phyloP scores from a whole-genome alignment of 2,888 invertebrate species.

The Pycnomerus fuliginosus region DNA sequence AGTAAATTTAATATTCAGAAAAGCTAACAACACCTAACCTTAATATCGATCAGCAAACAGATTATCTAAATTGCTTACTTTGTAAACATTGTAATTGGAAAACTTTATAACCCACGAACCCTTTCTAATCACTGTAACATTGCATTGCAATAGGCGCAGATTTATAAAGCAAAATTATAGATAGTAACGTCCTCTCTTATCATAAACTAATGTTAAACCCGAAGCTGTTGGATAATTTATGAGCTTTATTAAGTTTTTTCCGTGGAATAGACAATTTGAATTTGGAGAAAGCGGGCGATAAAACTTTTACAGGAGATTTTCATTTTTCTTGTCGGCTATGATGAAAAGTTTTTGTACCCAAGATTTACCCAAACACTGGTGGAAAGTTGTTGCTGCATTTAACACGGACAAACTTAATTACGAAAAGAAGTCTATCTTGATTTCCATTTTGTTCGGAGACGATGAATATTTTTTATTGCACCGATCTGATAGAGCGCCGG shows the following conservation, averaged over 20 bases:
- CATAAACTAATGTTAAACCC: slow-evolving; percentile 11
- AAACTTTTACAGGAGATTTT: slow-evolving; percentile 10
- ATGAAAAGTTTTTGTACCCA: slow-evolving; percentile 11
- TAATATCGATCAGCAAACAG: slow-evolving; percentile 47
- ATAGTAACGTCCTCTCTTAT: slow-evolving; percentile 1
- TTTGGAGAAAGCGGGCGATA: slow-evolving; percentile 7
- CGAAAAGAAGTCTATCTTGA: too few relatives aligned
- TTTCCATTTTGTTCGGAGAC: too few relatives aligned
- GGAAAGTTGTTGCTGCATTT: too few relatives aligned
- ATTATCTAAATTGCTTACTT: slow-evolving; percentile 51
- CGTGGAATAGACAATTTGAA: slow-evolving; percentile 4
- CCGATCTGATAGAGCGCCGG: not conserved
- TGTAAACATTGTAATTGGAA: slow-evolving; percentile 50
- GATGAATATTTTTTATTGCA: too few relatives aligned
- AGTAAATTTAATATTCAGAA: slow-evolving; percentile 43
- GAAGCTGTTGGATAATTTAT: slow-evolving; percentile 7
- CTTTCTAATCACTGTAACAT: slow-evolving; percentile 26
- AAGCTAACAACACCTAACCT: slow-evolving; percentile 42
- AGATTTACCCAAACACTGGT: too few relatives aligned
- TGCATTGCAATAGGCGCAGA: slow-evolving; percentile 17
- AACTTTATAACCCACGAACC: slow-evolving; percentile 38
- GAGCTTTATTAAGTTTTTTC: slow-evolving; percentile 8
- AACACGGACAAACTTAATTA: too few relatives aligned
- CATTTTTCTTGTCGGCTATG: slow-evolving; percentile 13
- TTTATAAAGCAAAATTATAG: slow-evolving; percentile 13